Percentiles rank a stretch among this genome's conserved stretches.
phyloP scores from a whole-genome alignment of 2,797 vertebrate genomes.

The Chelonia mydas region DNA sequence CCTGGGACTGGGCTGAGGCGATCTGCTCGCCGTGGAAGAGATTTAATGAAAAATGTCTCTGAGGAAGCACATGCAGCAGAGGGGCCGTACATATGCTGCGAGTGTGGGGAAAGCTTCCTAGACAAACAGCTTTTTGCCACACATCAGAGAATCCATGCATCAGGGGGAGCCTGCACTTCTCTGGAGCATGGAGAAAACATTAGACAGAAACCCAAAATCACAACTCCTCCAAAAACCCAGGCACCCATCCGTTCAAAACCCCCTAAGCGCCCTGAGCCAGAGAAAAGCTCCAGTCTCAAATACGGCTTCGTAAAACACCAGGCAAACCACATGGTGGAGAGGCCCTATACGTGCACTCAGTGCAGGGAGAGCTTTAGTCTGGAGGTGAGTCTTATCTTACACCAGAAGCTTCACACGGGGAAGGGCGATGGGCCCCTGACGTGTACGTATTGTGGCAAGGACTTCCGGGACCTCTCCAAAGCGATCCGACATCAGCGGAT shows the following conservation, averaged over 20 bases:
- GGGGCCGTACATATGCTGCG: slow-evolving; percentile 77
- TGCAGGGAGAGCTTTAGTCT: slow-evolving; percentile 84
- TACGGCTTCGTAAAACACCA: slow-evolving; percentile 75
- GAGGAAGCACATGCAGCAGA: neutral
- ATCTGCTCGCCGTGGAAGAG: slow-evolving; percentile 38
- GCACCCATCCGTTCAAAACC: slow-evolving; percentile 45
- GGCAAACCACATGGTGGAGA: slow-evolving; percentile 72
- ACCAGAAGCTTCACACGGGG: slow-evolving; percentile 78
- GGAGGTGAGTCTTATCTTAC: slow-evolving; percentile 82
- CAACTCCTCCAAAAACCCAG: neutral
- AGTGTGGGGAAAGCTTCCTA: slow-evolving; percentile 79
- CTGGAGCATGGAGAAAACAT: slow-evolving; percentile 72
- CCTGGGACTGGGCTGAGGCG: slow-evolving; percentile 57
- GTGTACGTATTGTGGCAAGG: slow-evolving; percentile 84
- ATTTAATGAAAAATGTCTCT: slow-evolving; percentile 16
- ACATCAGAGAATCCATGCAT: slow-evolving; percentile 70
- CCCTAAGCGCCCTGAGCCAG: slow-evolving; percentile 54
- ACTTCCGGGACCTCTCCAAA: slow-evolving; percentile 85
- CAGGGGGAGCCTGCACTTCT: slow-evolving; percentile 62
- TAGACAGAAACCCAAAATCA: slow-evolving; percentile 83
- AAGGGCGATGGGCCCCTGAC: slow-evolving; percentile 82
- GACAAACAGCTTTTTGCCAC: slow-evolving; percentile 81
- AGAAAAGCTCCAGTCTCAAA: slow-evolving; percentile 42
- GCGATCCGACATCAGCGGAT: slow-evolving; percentile 84
- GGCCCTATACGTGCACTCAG: slow-evolving; percentile 80